Evolutionary conservation across 2,888 invertebrate species (phyloP).

Genomic region (Rhodophaea formosa): DNA sequence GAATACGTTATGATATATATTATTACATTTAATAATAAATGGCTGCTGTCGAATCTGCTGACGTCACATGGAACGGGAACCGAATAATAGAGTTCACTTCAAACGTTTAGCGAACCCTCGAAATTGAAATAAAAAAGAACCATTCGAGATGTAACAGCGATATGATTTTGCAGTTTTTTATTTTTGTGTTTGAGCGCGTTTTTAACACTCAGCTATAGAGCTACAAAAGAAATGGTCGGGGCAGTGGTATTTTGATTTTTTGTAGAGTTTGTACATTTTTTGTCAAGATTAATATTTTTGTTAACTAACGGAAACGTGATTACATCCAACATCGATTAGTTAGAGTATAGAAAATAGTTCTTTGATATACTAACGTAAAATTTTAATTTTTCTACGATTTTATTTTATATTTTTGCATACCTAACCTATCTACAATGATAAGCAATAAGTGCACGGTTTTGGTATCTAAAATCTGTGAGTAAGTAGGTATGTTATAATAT

Average conservation of each 20-base stretch:
- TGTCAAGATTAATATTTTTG: neutral
- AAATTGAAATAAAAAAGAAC: constrained; percentile 77
- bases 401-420: too few species aligned
- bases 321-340: too few species aligned
- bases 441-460: too few species aligned
- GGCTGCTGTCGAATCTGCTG: constrained; percentile 70
- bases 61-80: constrained; percentile 70
- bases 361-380: too few species aligned
- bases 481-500: too few species aligned
- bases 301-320: too few species aligned
- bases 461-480: too few species aligned
- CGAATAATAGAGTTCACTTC: constrained; percentile 78
- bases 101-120: constrained; percentile 79
- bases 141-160: constrained; percentile 79
- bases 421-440: too few species aligned
- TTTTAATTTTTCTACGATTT: too few species aligned
- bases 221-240: constrained; percentile 55
- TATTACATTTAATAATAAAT: constrained; percentile 77
- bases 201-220: constrained; percentile 62
- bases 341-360: too few species aligned
- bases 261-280: neutral
- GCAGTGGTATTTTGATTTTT: constrained; percentile 16
- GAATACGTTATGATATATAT: constrained; percentile 77
- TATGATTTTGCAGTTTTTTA: constrained; percentile 78
- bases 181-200: constrained; percentile 61